Evolutionary conservation across 2,888 invertebrate species (phyloP), one percentile per base, ranked within the genome.

Genomic region (Smittia sp.): DNA sequence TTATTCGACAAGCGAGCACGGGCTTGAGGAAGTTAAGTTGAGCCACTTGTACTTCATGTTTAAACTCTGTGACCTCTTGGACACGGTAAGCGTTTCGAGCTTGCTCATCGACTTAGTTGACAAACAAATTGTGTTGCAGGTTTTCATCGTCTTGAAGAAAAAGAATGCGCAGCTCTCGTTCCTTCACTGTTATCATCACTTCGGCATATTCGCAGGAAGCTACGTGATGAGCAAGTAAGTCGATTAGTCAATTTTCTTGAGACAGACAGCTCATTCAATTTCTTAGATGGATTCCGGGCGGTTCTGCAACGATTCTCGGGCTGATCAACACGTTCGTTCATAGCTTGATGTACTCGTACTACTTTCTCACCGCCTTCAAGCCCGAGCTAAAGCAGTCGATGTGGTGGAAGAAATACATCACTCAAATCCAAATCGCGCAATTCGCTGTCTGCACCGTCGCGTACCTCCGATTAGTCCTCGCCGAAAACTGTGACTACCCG

Each of bases 331-430:
- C 87, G 0, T 86, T 91, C 75, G 91, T 95, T 0, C 95, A 95
- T 78, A 80, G 88, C 0, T 81, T 93, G 22, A 95, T 95, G 94
- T 95, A 95, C 79, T 82, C 85, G 0, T 92, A 95, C 80, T 95
- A 93, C 79, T 84, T 92, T 4, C 77, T 90, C 75, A 86, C 91
- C 0, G 90, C 91, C 0, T 83, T 88, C 74, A 85, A 89, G 65
- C 90, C 90, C 0, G 85, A 85, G 63, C 86, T 89, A 78, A 90
- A 89, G 78, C 83, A 88, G 74, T 89, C 87, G 75, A 79, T 89
- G 0, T 90, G 90, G 89, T 90, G 92, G 89, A 93, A 93, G 79
- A 91, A 90, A 77, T 85, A 90, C 77, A 88, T 94, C 76, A 93
- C 93, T 0, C 90, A 89, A 77, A 78, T 92, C 75, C 93, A 94